Evolutionary conservation across 1,140 invertebrate species (phyloP).

Genomic region (Lepidurus apus): DNA sequence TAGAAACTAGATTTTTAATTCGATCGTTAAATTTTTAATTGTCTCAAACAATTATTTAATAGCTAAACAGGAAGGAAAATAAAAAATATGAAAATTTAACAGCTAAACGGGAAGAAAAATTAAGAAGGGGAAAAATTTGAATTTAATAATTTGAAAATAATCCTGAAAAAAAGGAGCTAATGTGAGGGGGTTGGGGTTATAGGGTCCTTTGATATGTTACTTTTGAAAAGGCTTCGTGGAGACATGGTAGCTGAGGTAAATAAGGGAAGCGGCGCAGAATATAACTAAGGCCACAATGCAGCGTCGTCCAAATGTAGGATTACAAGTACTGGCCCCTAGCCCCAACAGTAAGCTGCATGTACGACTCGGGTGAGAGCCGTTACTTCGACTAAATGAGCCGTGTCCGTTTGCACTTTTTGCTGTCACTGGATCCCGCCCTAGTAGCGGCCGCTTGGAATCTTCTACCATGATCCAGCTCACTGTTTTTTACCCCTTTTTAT

Average conservation of each 20-base stretch:
- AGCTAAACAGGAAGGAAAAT: too few species aligned
- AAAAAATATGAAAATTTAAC: too few species aligned
- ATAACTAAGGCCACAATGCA: conserved; percentile 28
- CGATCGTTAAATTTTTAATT: too few species aligned
- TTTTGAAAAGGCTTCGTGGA: conserved; percentile 30
- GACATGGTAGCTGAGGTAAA: conserved; percentile 31
- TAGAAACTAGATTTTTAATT: too few species aligned
- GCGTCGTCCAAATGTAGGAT: conserved; percentile 19
- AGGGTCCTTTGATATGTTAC: not conserved
- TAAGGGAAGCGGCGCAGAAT: conserved; percentile 31
- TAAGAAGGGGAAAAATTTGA: too few species aligned
- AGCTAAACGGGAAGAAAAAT: too few species aligned
- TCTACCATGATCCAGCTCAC: not conserved
- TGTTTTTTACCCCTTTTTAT: not conserved
- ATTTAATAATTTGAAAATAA: too few species aligned
- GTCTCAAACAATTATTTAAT: too few species aligned
- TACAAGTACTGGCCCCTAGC: not conserved
- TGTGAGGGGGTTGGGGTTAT: not conserved
- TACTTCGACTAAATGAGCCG: not conserved
- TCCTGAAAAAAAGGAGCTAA: too few species aligned
- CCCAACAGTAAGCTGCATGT: not conserved
- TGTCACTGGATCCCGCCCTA: not conserved
- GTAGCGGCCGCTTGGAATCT: not conserved
- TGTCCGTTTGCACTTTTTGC: not conserved
- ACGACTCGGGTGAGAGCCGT: not conserved